These are phyloP conservation scores for Chrysaora quinquecirrha DNA, from an alignment of 30 jellyfish, hydroid and myxozoan genomes.

Conservation along the genomic window DNA sequence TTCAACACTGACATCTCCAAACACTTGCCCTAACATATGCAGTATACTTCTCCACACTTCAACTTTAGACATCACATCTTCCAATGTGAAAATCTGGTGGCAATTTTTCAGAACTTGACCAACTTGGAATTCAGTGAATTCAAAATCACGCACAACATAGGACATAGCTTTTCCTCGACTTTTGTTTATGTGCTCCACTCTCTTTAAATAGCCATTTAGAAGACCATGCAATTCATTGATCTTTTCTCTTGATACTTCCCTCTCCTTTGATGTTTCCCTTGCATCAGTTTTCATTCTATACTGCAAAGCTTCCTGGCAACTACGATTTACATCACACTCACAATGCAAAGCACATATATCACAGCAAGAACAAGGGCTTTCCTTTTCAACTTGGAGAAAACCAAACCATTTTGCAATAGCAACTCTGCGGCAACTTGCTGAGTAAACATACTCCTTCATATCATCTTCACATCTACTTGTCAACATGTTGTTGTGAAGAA, in stretches of 20 bases:
- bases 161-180: conserved; percentile 39
- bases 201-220: no score
- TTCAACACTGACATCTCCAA: conserved; percentile 39
- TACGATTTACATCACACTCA: conserved; percentile 23
- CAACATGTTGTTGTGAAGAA: no score
- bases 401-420: conserved; percentile 30
- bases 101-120: conserved; percentile 37
- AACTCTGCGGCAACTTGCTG: conserved; percentile 21
- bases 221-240: no score
- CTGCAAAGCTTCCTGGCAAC: conserved; percentile 22
- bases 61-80: conserved; percentile 41
- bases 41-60: conserved; percentile 51
- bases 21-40: conserved; percentile 29
- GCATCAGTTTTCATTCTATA: conserved; percentile 1
- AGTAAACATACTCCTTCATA: conserved; percentile 11
- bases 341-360: conserved; percentile 28
- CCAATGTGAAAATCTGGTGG: conserved; percentile 27
- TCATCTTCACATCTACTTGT: no score
- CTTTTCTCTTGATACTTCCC: conserved; percentile 33
- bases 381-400: conserved; percentile 16
- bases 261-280: conserved; percentile 12
- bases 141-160: conserved; percentile 18
- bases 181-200: no score
- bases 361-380: conserved; percentile 34
- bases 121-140: conserved; percentile 39